These are phyloP conservation scores for Fukomys damarensis DNA, from an alignment of 2,113 vertebrate species.

Conservation along the genomic window DNA sequence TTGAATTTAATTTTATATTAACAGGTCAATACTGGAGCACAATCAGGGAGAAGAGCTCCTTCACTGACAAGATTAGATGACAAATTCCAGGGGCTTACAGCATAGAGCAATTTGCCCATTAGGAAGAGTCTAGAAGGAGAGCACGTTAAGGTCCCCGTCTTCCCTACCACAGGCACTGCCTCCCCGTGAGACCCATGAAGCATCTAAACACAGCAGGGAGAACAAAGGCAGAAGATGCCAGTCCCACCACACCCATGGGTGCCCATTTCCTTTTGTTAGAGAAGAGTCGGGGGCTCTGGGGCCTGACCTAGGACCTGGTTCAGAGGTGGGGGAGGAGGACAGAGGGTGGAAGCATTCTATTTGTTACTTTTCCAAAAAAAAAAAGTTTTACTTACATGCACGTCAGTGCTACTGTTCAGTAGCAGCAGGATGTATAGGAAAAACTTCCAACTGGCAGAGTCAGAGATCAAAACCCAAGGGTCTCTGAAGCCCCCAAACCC, in stretches of 20 bases:
- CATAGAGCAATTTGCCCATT: background rate
- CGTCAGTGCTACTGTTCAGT: background rate
- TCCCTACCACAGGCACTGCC: background rate
- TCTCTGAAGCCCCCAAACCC: background rate
- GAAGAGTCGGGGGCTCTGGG: background rate
- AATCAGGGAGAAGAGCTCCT: background rate
- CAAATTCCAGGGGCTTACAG: background rate
- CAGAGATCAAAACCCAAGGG: background rate
- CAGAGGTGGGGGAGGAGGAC: background rate
- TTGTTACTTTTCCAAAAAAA: background rate
- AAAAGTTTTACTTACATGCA: background rate
- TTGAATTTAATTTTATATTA: background rate
- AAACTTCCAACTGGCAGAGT: background rate
- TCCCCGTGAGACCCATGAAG: background rate
- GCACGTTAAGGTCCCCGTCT: background rate
- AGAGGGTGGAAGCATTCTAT: background rate
- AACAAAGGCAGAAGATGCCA: background rate
- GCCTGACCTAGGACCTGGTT: background rate
- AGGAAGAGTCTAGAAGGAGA: background rate
- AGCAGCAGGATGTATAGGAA: background rate
- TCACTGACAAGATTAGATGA: background rate
- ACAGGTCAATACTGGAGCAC: background rate
- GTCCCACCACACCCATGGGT: background rate
- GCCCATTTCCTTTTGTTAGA: background rate
- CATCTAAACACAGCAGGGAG: background rate